Evolutionary conservation across 2,888 invertebrate genomes (phyloP).

Genomic region (Dolichopus griseipennis): DNA sequence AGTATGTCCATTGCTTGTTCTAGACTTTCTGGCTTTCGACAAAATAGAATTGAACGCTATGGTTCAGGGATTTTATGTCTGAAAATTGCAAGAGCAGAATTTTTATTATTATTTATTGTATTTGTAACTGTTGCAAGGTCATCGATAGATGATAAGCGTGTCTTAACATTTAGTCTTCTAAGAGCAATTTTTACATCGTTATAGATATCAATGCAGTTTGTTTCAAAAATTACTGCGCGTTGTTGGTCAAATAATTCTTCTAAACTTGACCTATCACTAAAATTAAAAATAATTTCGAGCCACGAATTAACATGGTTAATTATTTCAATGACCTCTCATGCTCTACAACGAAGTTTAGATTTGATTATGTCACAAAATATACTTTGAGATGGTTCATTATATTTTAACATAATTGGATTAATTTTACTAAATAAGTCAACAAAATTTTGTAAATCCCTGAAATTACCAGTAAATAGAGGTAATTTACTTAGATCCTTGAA

Average conservation of each 20-base stretch:
- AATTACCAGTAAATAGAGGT: no score
- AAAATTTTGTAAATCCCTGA: no score
- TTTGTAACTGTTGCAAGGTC: not conserved
- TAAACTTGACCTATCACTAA: not conserved
- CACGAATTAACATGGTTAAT: not conserved
- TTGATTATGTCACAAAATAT: constrained; percentile 12
- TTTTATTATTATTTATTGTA: constrained; percentile 7
- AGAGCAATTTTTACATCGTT: constrained; percentile 10
- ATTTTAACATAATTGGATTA: no score
- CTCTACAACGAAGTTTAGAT: constrained; percentile 1
- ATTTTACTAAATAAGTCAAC: no score
- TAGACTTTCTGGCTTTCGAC: no score
- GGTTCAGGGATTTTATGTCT: constrained; percentile 10
- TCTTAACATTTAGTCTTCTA: constrained; percentile 3
- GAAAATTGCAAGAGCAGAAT: constrained; percentile 7
- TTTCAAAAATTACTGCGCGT: not conserved
- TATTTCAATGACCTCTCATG: no score
- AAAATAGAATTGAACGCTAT: not conserved
- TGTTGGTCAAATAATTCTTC: constrained; percentile 11
- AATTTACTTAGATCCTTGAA: no score
- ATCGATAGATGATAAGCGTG: not conserved
- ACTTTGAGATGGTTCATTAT: no score
- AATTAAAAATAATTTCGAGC: constrained; percentile 10
- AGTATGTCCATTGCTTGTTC: no score
- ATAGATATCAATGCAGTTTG: constrained; percentile 7